Evolutionary conservation across 92 coral and sea anemone species (phyloP).

Genomic region (Epizoanthus rinbou): DNA sequence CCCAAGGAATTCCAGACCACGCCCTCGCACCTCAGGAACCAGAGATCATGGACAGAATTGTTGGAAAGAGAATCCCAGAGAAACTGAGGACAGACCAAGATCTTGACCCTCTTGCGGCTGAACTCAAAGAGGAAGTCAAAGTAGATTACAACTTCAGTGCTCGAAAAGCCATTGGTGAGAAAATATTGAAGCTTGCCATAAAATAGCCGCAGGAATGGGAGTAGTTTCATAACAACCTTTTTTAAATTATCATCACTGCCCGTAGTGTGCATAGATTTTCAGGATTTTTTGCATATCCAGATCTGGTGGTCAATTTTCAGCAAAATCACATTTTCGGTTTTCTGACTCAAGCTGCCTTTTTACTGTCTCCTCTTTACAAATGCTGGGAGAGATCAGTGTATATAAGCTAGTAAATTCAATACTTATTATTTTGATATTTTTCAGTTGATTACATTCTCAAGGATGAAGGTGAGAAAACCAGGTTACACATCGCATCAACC

Average conservation of each 20-base stretch:
- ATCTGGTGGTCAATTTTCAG: no score
- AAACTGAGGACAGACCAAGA: slow-evolving; percentile 70
- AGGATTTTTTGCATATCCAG: no score
- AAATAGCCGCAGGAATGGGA: not conserved
- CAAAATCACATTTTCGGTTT: no score
- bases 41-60: slow-evolving; percentile 84
- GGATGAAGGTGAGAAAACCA: slow-evolving; percentile 84
- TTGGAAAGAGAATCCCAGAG: slow-evolving; percentile 79
- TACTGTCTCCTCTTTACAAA: no score
- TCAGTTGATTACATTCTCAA: slow-evolving; percentile 92
- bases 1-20: slow-evolving; percentile 77
- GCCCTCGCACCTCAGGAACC: slow-evolving; percentile 88
- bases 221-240: not conserved
- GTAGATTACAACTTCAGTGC: slow-evolving; percentile 86
- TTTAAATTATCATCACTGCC: no score
- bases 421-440: slow-evolving; percentile 14
- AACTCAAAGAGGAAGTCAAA: slow-evolving; percentile 79
- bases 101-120: slow-evolving; percentile 72
- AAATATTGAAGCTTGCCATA: not conserved
- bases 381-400: no score
- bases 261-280: not conserved
- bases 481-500: slow-evolving; percentile 75
- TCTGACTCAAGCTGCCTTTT: no score
- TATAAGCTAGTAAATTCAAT: no score
- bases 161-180: slow-evolving; percentile 91